These are phyloP conservation scores for Halocaridina rubra DNA, from an alignment of 2,888 invertebrate species.

Conservation along the genomic window DNA sequence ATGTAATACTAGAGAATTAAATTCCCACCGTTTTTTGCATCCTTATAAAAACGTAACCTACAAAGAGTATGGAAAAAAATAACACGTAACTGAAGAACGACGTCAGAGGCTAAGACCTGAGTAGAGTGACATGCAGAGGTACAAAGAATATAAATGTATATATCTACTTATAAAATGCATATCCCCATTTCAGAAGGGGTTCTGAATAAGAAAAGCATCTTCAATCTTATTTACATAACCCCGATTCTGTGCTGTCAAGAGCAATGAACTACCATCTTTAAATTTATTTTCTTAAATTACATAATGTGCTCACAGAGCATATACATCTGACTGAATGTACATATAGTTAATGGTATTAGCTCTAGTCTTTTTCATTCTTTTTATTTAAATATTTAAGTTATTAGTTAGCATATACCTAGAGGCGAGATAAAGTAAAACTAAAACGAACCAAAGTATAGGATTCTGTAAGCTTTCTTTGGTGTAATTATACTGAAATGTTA, in stretches of 20 bases:
- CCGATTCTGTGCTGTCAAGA: background rate
- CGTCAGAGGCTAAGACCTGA: conserved; percentile 38
- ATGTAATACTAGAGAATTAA: too few species aligned
- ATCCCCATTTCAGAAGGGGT: conserved; percentile 1
- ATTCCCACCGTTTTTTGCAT: too few species aligned
- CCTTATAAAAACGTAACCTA: background rate
- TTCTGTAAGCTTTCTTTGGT: conserved; percentile 45
- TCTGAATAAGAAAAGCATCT: background rate
- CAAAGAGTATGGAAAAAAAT: background rate
- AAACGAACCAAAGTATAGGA: conserved; percentile 12
- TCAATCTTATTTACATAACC: background rate
- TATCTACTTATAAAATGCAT: conserved; percentile 1
- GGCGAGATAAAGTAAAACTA: background rate
- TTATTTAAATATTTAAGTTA: background rate
- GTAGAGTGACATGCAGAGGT: conserved; percentile 33
- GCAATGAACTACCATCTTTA: background rate
- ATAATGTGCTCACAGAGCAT: conserved; percentile 12
- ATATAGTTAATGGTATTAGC: background rate
- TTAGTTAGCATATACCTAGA: background rate
- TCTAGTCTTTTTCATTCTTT: background rate
- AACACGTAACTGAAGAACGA: conserved; percentile 19
- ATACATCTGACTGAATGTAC: background rate
- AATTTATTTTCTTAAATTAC: background rate
- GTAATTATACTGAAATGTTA: conserved; percentile 46
- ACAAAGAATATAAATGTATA: background rate